Percentiles rank a stretch among this genome's conserved stretches.
These are phyloP conservation scores for Candoia aspera DNA, from an alignment of 2,113 vertebrate species.

Conservation along the genomic window DNA sequence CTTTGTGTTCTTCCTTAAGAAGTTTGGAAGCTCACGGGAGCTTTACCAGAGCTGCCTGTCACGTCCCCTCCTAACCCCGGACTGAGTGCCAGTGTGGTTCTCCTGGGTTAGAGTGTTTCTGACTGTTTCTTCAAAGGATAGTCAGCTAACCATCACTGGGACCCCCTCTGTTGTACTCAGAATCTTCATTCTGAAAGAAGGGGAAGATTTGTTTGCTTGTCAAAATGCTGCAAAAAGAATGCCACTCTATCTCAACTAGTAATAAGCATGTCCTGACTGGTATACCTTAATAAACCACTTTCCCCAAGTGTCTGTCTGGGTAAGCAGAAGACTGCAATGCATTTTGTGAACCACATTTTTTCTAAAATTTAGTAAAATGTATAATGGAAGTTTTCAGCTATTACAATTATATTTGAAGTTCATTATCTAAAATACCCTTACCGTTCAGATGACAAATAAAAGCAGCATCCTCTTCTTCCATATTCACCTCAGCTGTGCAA, in stretches of 20 bases:
- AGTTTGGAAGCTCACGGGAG: constrained; percentile 43
- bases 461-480: background rate
- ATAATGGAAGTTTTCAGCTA: constrained; percentile 44
- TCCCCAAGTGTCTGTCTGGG: constrained; percentile 47
- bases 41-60: constrained; percentile 55
- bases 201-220: constrained; percentile 63
- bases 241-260: constrained; percentile 27
- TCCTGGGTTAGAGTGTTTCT: constrained; percentile 46
- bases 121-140: constrained; percentile 58
- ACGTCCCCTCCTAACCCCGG: constrained; percentile 50
- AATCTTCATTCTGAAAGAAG: constrained; percentile 57
- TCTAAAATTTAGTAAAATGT: constrained; percentile 40
- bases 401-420: constrained; percentile 32
- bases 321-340: constrained; percentile 43
- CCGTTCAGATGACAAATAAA: background rate
- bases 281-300: constrained; percentile 60
- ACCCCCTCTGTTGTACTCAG: constrained; percentile 46
- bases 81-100: constrained; percentile 51
- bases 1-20: constrained; percentile 55
- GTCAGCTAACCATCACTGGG: constrained; percentile 65
- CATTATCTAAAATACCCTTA: background rate
- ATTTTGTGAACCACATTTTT: constrained; percentile 61
- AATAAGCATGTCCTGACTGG: constrained; percentile 50
- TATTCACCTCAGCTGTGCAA: background rate
- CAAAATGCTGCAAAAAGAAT: constrained; percentile 58